Base-by-base conservation (phyloP, 1,140 invertebrate species). In the Neodiprion fabricii region DNA sequence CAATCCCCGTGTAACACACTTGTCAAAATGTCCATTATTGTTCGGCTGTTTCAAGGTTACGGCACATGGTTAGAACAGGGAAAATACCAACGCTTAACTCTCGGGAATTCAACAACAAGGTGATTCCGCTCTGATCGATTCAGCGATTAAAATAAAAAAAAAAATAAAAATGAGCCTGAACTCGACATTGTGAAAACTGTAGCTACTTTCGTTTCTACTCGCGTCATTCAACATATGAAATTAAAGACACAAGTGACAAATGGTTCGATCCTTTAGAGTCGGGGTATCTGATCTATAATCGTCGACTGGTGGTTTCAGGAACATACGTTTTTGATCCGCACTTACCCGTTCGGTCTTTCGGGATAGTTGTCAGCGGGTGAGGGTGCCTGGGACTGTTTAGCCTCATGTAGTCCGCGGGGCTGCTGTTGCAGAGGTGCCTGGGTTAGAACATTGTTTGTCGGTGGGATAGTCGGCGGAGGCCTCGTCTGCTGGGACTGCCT, bases 341-440 rank as follows among this genome's bases (percentile, higher is more conserved):
- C 40, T 85, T 71, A 85, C 84, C 83, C 79, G 53, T 80, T 79
- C 0, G 81, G 82, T 72, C 82, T 82, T 23, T 79, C 82, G 1
- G 84, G 84, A 79, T 82, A 85, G 48, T 79, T 79, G 11, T 86
- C 82, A 69, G 65, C 48, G 0, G 78, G 67, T 0, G 53, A 70
- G 17, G 70, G 10, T 53, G 73, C 48, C n/a, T 74, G 75, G 5
- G 65, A 47, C n/a, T 53, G 65, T 67, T 48, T 47, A n/a, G 50
- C 75, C 65, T 80, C 78, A 28, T 75, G 76, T 1, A 72, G 75
- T 11, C 77, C 70, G 8, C 68, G 66, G 9, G 74, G 78, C 48
- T 73, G 73, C 40, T 71, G 77, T 7, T 73, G 77, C 65, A 9
- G 76, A 11, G 48, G 76, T 28, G 48, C 71, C 67, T 53, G 48